Percentiles rank a stretch among this genome's conserved stretches.
These are phyloP conservation scores for Prietella phreatophila DNA, from an alignment of 2,113 vertebrate species.

Conservation along the genomic window DNA sequence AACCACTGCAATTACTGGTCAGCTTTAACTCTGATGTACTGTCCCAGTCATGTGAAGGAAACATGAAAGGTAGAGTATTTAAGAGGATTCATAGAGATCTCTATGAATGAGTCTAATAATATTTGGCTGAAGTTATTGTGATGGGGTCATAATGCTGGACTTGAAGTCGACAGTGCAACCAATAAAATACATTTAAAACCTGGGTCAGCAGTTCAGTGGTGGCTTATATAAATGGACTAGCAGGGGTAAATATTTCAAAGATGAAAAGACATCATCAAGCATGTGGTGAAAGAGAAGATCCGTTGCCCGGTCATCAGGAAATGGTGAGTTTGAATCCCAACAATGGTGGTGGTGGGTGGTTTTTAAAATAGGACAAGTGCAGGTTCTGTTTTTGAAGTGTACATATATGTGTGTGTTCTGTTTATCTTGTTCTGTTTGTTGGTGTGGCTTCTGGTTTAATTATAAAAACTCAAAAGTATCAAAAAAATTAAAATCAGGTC, in stretches of 20 bases:
- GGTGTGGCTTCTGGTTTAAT: not conserved
- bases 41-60: not conserved
- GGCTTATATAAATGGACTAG: not conserved
- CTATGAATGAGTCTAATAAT: not conserved
- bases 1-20: conserved; percentile 29
- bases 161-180: not conserved
- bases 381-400: not conserved
- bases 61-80: conserved; percentile 5
- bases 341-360: not conserved
- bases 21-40: conserved; percentile 36
- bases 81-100: not conserved
- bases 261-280: not conserved
- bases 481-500: not conserved
- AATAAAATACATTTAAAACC: not conserved
- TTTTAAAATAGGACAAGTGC: not conserved
- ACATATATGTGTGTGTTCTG: not conserved
- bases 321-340: not conserved
- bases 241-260: not conserved
- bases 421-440: not conserved
- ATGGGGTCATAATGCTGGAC: not conserved
- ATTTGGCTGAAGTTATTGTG: not conserved
- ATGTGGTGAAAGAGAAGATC: not conserved
- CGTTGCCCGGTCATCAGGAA: not conserved
- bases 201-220: not conserved
- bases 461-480: not conserved